These are phyloP conservation scores for Drosophila stalkeri DNA, from an alignment of 2,888 invertebrate species.

Conservation along the genomic window DNA sequence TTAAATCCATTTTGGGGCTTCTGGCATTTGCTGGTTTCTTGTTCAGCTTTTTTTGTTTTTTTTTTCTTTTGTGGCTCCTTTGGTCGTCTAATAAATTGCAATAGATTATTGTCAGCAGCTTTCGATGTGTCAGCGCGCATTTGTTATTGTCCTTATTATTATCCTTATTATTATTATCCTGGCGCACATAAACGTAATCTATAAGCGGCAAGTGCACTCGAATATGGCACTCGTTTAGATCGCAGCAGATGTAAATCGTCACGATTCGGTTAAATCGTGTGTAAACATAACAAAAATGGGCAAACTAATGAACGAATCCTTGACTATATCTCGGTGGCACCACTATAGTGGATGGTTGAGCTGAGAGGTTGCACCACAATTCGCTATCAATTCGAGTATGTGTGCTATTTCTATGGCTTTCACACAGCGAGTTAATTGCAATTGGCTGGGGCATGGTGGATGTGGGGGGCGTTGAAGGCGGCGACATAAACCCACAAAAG, in stretches of 20 bases:
- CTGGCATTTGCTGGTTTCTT: slow-evolving; percentile 49
- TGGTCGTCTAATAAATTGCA: slow-evolving; percentile 70
- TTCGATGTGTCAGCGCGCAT: slow-evolving; percentile 56
- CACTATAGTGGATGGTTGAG: not conserved
- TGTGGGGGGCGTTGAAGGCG: not conserved
- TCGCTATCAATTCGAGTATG: slow-evolving; percentile 7
- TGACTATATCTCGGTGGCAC: slow-evolving; percentile 3
- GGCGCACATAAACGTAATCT: slow-evolving; percentile 52
- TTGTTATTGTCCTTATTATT: slow-evolving; percentile 47
- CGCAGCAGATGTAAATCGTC: slow-evolving; percentile 76
- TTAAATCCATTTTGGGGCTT: slow-evolving; percentile 64
- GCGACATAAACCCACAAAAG: slow-evolving; percentile 31
- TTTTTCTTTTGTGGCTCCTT: slow-evolving; percentile 16
- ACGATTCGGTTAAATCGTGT: slow-evolving; percentile 58
- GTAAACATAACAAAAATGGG: slow-evolving; percentile 43
- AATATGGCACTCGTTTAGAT: slow-evolving; percentile 24
- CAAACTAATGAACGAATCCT: slow-evolving; percentile 37
- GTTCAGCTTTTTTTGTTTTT: slow-evolving; percentile 18
- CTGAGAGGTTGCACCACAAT: slow-evolving; percentile 12
- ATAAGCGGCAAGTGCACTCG: slow-evolving; percentile 44
- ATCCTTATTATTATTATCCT: slow-evolving; percentile 25
- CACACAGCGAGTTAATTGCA: slow-evolving; percentile 33
- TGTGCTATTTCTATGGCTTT: slow-evolving; percentile 34
- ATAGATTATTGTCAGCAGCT: slow-evolving; percentile 72
- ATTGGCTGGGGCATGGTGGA: not conserved